Base-by-base conservation (phyloP, 2,797 vertebrate genomes). In the Ptychobarbus kaznakovi region DNA sequence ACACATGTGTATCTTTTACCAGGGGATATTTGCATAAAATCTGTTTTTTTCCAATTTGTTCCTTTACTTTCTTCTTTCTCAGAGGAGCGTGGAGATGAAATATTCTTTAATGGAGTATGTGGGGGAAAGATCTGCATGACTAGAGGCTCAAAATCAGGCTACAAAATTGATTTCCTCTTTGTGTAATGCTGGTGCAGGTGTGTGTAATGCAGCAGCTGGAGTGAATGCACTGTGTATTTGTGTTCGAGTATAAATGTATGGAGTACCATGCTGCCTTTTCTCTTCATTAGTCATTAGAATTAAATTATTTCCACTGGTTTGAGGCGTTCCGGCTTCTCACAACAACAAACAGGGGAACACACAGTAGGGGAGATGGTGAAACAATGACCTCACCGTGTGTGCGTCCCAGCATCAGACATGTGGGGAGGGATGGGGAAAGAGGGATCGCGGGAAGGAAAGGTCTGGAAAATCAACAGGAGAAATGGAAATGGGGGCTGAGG, bases 271-370 rank as follows among this genome's bases (percentile, higher is more conserved):
- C 40, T 35, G 53, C 56, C 35, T 79, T 79, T 65, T 46, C 58
- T 77, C 20, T 40, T 77, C 51, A 65, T 63, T 79, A 46, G 16
- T 79, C 40, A 20, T 28, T 65, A 20, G 40, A 46, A 13, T 79
- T 65, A 32, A 79, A 46, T 65, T 16, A 4, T 65, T 46, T 79
- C 25, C 16, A 42, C 40, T 79, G 25, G 40, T 65, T 63, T 28
- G 25, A 65, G 56, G 58, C 25, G 3, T 65, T 44, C 58, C 6
- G 42, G 28, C 18, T 35, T 74, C 58, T 86, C 42, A 18, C 56
- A 66, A n/a, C 46, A 75, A 74, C 20, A 92, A 93, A 92, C 87
- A 85, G 53, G 86, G 91, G 91, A 94, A 87, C 93, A 92, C 92
- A 94, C 92, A 89, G 90, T 91, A 91, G 92, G 88, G 84, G 88